phyloP scores from a whole-genome alignment of 2,113 vertebrate species.

The Alexandromys fortis region DNA sequence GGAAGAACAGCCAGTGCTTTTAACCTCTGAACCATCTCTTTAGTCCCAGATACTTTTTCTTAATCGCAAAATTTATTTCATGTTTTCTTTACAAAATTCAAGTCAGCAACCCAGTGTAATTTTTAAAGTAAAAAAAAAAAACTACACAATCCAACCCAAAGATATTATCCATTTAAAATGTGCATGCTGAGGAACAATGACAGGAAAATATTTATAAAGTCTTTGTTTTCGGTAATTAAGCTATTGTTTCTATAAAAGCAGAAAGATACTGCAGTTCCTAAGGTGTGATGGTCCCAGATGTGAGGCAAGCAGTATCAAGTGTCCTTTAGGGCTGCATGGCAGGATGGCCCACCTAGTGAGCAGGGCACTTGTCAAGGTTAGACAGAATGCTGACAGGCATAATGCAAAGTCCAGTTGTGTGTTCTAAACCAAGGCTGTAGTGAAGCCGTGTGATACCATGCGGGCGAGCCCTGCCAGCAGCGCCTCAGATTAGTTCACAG shows the following conservation, averaged over 20 bases:
- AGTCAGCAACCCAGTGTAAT: neutral
- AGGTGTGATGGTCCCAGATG: no score
- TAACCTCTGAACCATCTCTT: no score
- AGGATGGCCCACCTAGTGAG: neutral
- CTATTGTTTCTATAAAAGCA: neutral
- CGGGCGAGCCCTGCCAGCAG: neutral
- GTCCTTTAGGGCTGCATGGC: accelerated
- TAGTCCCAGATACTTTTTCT: neutral
- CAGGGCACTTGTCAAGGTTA: neutral
- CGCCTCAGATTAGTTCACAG: no score
- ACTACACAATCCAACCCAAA: neutral
- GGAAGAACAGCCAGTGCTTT: no score
- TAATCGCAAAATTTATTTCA: neutral
- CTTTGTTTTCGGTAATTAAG: neutral
- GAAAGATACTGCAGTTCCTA: neutral
- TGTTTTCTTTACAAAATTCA: neutral
- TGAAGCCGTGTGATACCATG: neutral
- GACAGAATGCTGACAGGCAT: neutral
- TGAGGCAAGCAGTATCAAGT: neutral
- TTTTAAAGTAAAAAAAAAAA: neutral
- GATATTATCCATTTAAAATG: neutral
- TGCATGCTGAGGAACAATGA: neutral
- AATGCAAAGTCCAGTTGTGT: neutral
- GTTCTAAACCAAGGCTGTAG: neutral
- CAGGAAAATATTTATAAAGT: neutral